These are phyloP conservation scores for Triplophysa siluroides DNA, from an alignment of 2,113 vertebrate species.

Conservation along the genomic window DNA sequence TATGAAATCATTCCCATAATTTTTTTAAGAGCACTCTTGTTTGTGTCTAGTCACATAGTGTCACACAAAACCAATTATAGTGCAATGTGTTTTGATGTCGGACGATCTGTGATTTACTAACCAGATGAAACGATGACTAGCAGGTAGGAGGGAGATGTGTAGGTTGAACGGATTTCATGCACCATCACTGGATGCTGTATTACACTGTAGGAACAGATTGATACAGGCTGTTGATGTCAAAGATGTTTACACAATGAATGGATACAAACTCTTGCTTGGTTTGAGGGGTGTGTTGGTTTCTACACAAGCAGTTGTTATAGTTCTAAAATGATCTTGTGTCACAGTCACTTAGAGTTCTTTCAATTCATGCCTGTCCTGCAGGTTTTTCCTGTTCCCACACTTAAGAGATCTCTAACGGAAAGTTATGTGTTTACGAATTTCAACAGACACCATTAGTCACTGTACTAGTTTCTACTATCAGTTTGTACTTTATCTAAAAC, in stretches of 20 bases:
- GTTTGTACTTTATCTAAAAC: slow-evolving; percentile 5
- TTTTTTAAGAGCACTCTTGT: no score
- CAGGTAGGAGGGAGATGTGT: slow-evolving; percentile 41
- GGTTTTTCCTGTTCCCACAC: slow-evolving; percentile 42
- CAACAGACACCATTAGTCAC: background rate
- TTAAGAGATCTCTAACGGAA: background rate
- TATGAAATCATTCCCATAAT: no score
- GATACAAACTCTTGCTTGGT: background rate
- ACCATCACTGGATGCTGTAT: slow-evolving; percentile 46
- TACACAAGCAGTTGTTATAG: background rate
- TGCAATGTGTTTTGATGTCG: background rate
- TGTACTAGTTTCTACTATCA: background rate
- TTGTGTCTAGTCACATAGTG: background rate
- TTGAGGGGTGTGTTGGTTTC: background rate
- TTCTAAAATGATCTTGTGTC: background rate
- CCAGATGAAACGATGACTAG: slow-evolving; percentile 51
- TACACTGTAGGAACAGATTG: slow-evolving; percentile 20
- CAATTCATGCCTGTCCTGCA: slow-evolving; percentile 23
- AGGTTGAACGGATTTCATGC: slow-evolving; percentile 38
- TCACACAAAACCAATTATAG: background rate
- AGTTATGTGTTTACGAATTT: background rate
- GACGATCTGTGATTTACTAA: slow-evolving; percentile 16
- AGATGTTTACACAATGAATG: no score
- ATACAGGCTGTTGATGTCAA: no score
- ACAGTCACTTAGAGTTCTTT: background rate